These are phyloP conservation scores for Ramphastos sulfuratus DNA, from an alignment of 2,113 vertebrate genomes.

Conservation along the genomic window DNA sequence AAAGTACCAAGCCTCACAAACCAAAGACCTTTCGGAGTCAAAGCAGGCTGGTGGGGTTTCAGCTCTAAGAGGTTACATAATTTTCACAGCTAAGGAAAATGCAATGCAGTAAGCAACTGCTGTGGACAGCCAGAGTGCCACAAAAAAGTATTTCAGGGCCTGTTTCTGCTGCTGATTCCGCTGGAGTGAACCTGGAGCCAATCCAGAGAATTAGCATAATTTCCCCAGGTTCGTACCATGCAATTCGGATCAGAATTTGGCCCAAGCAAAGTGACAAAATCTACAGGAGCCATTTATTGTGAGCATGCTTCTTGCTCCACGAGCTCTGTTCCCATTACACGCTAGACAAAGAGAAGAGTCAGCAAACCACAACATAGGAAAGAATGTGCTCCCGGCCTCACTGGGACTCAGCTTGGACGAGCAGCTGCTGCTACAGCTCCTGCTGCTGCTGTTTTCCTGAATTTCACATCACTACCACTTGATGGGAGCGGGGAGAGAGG, in stretches of 20 bases:
- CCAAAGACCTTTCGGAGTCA: neutral
- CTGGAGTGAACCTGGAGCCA: neutral
- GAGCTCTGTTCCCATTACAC: neutral
- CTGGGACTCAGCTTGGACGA: neutral
- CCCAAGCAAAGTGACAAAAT: neutral
- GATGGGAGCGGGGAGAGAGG: slow-evolving; percentile 3
- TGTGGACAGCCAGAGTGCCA: neutral
- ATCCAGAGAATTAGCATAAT: neutral
- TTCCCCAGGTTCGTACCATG: neutral
- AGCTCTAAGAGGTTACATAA: neutral
- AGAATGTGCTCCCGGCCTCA: slow-evolving; percentile 33
- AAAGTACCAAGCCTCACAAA: neutral
- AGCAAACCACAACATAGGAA: slow-evolving; percentile 63
- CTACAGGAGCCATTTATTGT: neutral
- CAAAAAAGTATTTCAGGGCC: neutral
- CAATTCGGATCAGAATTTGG: neutral
- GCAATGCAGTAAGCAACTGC: neutral
- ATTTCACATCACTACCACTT: slow-evolving; percentile 11
- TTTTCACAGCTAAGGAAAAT: neutral
- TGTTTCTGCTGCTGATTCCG: neutral
- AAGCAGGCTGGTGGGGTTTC: neutral
- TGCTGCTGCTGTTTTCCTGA: slow-evolving; percentile 1
- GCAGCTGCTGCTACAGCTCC: slow-evolving; percentile 32
- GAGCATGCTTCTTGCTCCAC: neutral
- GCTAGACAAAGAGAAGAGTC: slow-evolving; percentile 25